Evolutionary conservation across 2,888 invertebrate species (phyloP), one percentile per base, ranked within the genome.

Genomic region (Pterostichus madidus): DNA sequence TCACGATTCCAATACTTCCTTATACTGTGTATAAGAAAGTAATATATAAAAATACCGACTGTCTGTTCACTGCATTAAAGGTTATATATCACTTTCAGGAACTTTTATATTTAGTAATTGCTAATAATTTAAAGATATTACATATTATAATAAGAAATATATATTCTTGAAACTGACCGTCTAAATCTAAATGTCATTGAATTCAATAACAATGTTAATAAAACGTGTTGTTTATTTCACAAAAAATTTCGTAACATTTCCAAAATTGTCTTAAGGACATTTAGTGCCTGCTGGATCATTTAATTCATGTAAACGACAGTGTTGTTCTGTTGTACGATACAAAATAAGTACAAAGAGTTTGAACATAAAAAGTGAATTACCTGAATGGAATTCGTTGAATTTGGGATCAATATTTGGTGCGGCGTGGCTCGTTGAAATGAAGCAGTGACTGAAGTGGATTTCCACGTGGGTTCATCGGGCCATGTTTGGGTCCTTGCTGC

Each of bases 381-480:
- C 17, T 56, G 17, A 56, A 56, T 56, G 56, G 56, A 56, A 64
- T 7, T 11, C 8, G 56, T 56, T 64, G 64, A 64, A 71, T 71
- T 71, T 39, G 68, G 24, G 44, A 71, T 39, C 68, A 31, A 71
- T 71, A 71, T 71, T 71, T 71, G 44, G 68, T 71, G 39, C 11
- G 39, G 8, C 32, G 68, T 44, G 39, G 10, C 11, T n/a, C n/a
- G 35, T 64, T n/a, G 10, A 56, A 56, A 17, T 56, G 17, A 17
- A 17, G 56, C 56, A 56, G 49, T 49, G 56, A 56, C 8, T 17
- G 56, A 13, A 17, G 17, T 56, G 44, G 39, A 71, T 44, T 39
- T 71, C 46, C 46, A 71, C 44, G 68, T 71, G 68, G 64, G 64
- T 39, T 68, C 39, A 39, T 13, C 64, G 39, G 39, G 8, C 68